Base-by-base conservation (phyloP, 2,113 vertebrate genomes). In the Xiphophorus hellerii region DNA sequence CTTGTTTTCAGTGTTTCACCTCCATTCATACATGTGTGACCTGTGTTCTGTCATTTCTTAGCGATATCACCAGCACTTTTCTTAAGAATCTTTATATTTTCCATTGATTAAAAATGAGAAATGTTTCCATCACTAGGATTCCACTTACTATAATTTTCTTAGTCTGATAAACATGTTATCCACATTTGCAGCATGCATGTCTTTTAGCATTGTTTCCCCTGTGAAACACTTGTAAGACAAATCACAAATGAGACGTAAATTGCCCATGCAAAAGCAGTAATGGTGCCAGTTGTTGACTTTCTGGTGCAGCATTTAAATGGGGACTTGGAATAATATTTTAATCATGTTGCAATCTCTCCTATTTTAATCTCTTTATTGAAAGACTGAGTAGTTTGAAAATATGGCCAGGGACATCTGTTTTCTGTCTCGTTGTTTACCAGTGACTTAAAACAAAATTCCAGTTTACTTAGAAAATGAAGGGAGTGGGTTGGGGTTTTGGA, bases 401-500 rank as follows among this genome's bases (percentile, higher is more conserved):
- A 73, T 22, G 72, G 74, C 83, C 81, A 83, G 64, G 79, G 73
- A 91, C 93, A 94, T 93, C 90, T 94, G 90, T 89, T 94, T 94
- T 90, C 83, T 85, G 89, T 93, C 85, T 90, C 80, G 92, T 91
- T 94, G 93, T 94, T 94, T 94, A 92, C 90, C 79, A 91, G 88
- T 64, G 74, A 93, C 93, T 92, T 91, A 90, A 92, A 94, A 85
- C 65, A n/a, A 89, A 92, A 94, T 93, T 93, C 88, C 92, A 90
- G 74, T 91, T 93, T 87, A 90, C 82, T 92, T 93, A 92, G 88
- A 94, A 92, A 93, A 93, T 82, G 68, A 80, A 77, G 71, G 69
- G 85, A 82, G 84, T 88, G 29, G 73, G 69, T 79, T 80, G 81
- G 75, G 60, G 78, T 62, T 71, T 74, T 25, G 25, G 77, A 76